Conservation (phyloP, 2,888 invertebrate genomes). For the Schizotus pectinicornis region DNA sequence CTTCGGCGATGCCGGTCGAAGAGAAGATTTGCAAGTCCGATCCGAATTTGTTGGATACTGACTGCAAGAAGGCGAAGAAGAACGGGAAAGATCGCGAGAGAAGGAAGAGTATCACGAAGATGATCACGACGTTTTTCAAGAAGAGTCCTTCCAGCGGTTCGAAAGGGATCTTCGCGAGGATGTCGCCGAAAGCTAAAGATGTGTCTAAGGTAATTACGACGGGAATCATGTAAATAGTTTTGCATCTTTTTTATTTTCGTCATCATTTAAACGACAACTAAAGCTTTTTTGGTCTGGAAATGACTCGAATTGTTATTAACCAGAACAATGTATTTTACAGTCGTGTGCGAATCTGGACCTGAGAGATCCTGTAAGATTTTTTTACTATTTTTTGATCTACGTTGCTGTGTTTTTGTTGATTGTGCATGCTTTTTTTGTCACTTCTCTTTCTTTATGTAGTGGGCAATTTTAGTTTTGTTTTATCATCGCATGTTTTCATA, state of each 20-base stretch:
- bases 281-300: background rate
- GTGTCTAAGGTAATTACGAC: slow-evolving; percentile 66
- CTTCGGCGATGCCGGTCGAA: slow-evolving; percentile 25
- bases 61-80: slow-evolving; percentile 49
- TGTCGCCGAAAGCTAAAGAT: slow-evolving; percentile 68
- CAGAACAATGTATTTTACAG: slow-evolving; percentile 57
- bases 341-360: slow-evolving; percentile 65
- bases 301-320: background rate
- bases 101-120: slow-evolving; percentile 82
- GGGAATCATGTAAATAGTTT: background rate
- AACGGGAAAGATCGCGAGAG: slow-evolving; percentile 71
- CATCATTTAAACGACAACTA: background rate
- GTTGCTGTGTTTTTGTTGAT: slow-evolving; percentile 32
- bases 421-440: slow-evolving; percentile 31
- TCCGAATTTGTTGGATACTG: slow-evolving; percentile 52
- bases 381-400: slow-evolving; percentile 32
- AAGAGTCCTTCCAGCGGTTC: slow-evolving; percentile 59
- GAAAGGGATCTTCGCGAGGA: slow-evolving; percentile 63
- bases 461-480: slow-evolving; percentile 19
- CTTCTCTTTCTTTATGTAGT: slow-evolving; percentile 24
- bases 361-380: slow-evolving; percentile 54
- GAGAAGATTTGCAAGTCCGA: slow-evolving; percentile 55
- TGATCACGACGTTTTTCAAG: slow-evolving; percentile 83
- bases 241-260: background rate
- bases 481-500: slow-evolving; percentile 20